phyloP scores from a whole-genome alignment of 2,888 invertebrate species.

The Chorisops tibialis region DNA sequence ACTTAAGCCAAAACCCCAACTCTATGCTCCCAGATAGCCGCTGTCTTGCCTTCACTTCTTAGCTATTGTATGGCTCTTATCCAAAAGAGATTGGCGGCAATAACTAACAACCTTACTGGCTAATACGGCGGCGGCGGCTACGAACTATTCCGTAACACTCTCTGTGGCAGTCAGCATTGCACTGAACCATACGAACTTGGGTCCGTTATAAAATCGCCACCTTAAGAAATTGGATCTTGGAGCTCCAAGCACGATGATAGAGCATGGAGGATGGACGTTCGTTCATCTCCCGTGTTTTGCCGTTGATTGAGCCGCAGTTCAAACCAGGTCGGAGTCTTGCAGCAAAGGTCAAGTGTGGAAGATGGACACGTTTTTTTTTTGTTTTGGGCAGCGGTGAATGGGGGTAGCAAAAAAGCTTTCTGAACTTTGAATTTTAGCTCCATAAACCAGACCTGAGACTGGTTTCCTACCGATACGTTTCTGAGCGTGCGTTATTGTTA shows the following conservation, averaged over 20 bases:
- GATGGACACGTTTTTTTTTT: too few species aligned
- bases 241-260: neutral
- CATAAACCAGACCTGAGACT: too few species aligned
- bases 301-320: neutral
- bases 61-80: constrained; percentile 10
- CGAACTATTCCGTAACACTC: constrained; percentile 34
- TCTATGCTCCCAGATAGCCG: neutral
- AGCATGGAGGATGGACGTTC: neutral
- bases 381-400: too few species aligned
- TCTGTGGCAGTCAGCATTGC: constrained; percentile 30
- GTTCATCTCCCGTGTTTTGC: neutral
- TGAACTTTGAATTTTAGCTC: too few species aligned
- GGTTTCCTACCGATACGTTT: too few species aligned
- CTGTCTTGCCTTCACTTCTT: constrained; percentile 18
- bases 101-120: constrained; percentile 4
- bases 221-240: constrained; percentile 22
- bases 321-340: neutral
- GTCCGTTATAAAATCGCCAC: constrained; percentile 24
- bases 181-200: constrained; percentile 31
- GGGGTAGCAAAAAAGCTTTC: too few species aligned
- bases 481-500: too few species aligned
- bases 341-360: too few species aligned
- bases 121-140: constrained; percentile 12
- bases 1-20: neutral
- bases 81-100: constrained; percentile 20